These are phyloP conservation scores for Allolobophora icterica DNA, from an alignment of 2,888 invertebrate genomes.

Conservation along the genomic window DNA sequence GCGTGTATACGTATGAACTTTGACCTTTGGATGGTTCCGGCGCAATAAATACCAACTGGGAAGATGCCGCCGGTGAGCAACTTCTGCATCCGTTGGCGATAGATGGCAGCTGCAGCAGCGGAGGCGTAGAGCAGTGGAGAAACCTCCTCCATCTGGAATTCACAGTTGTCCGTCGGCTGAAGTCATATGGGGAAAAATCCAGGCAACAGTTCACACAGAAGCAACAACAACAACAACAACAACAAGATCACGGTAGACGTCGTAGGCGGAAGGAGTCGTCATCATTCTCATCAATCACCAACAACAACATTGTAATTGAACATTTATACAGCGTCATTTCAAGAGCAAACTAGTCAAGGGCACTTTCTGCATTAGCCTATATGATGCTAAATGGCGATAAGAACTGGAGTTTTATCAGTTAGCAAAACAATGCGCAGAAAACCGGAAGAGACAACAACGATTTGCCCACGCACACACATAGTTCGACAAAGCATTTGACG, in stretches of 20 bases:
- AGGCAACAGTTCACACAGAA: neutral
- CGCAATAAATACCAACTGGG: neutral
- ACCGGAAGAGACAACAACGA: too few species aligned
- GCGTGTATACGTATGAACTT: neutral
- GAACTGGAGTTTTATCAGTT: too few species aligned
- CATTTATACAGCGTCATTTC: too few species aligned
- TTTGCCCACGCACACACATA: neutral
- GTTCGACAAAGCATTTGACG: neutral
- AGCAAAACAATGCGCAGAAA: too few species aligned
- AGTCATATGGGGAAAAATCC: neutral
- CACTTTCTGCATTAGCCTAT: too few species aligned
- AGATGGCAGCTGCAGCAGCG: neutral
- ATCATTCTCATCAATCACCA: too few species aligned
- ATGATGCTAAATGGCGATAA: too few species aligned
- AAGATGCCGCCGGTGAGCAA: neutral
- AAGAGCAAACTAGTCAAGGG: too few species aligned
- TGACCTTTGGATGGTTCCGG: neutral
- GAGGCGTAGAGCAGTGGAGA: neutral
- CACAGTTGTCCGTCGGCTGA: conserved; percentile 11
- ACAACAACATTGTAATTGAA: too few species aligned
- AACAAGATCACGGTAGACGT: neutral
- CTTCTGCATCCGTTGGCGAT: neutral
- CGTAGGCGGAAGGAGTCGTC: neutral
- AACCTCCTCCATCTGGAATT: neutral
- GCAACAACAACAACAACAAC: neutral